Conservation (phyloP, 1,140 invertebrate genomes). For the Drosophila pectinifera region DNA sequence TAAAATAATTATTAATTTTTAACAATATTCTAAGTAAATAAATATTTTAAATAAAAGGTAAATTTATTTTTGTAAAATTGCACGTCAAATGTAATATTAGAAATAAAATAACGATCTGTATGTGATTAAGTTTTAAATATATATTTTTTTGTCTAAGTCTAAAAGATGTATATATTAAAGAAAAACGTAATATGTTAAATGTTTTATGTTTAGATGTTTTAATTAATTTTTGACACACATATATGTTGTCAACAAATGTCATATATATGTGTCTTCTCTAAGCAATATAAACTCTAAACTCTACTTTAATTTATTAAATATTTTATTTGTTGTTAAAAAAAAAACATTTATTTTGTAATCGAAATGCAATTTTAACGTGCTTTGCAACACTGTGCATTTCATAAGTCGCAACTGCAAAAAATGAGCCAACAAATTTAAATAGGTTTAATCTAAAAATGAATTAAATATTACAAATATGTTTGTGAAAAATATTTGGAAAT, state of each 20-base stretch:
- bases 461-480: conserved; percentile 57
- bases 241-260: not conserved
- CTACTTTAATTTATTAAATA: not conserved
- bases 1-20: too few relatives aligned
- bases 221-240: too few relatives aligned
- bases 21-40: too few relatives aligned
- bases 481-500: conserved; percentile 52
- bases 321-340: not conserved
- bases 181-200: too few relatives aligned
- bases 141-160: too few relatives aligned
- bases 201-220: too few relatives aligned
- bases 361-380: not conserved
- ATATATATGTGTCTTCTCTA: not conserved
- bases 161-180: too few relatives aligned
- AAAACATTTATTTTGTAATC: conserved; percentile 9
- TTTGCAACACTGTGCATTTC: conserved; percentile 69
- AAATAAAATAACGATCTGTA: too few relatives aligned
- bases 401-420: conserved; percentile 45
- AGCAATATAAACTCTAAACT: not conserved
- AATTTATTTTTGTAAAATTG: too few relatives aligned
- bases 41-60: too few relatives aligned
- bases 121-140: too few relatives aligned
- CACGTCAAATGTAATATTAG: too few relatives aligned
- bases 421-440: not conserved
- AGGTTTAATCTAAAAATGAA: conserved; percentile 42